A percentile compares a stretch with the other conserved stretches of the same genome.
phyloP scores from a whole-genome alignment of 1,140 invertebrate genomes.

The Lepidostoma basale region DNA sequence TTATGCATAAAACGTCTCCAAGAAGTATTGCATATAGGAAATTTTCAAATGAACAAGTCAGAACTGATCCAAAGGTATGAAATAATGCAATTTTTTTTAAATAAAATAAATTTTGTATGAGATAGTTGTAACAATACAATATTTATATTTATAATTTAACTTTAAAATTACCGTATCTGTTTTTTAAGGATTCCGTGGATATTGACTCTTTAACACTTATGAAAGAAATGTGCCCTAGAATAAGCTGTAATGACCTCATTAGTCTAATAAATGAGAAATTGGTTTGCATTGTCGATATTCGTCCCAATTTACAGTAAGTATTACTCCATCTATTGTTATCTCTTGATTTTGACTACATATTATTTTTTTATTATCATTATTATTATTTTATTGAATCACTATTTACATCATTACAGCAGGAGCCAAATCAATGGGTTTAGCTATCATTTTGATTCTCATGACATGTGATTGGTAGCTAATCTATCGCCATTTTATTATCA shows the following conservation, averaged over 20 bases:
- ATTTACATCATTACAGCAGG: no score
- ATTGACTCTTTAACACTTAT: conserved; percentile 72
- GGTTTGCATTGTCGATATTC: conserved; percentile 73
- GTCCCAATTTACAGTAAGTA: conserved; percentile 58
- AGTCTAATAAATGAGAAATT: conserved; percentile 70
- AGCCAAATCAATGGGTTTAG: no score
- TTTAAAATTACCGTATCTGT: no score
- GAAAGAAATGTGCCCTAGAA: conserved; percentile 77
- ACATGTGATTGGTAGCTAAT: no score
- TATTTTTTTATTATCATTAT: no score
- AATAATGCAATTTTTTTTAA: conserved; percentile 49
- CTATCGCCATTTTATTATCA: no score
- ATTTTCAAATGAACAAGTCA: conserved; percentile 63
- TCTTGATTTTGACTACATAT: no score
- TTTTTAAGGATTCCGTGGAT: conserved; percentile 72
- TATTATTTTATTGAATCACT: no score
- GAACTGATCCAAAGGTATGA: conserved; percentile 58
- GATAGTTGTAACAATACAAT: no score
- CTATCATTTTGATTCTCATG: no score
- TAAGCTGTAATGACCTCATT: conserved; percentile 85
- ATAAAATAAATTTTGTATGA: no score
- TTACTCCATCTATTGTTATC: neutral
- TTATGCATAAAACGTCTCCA: conserved; percentile 86
- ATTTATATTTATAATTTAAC: no score
- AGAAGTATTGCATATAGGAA: conserved; percentile 85